These are phyloP conservation scores for Microplitis mediator DNA, from an alignment of 1,140 invertebrate species.

Conservation along the genomic window DNA sequence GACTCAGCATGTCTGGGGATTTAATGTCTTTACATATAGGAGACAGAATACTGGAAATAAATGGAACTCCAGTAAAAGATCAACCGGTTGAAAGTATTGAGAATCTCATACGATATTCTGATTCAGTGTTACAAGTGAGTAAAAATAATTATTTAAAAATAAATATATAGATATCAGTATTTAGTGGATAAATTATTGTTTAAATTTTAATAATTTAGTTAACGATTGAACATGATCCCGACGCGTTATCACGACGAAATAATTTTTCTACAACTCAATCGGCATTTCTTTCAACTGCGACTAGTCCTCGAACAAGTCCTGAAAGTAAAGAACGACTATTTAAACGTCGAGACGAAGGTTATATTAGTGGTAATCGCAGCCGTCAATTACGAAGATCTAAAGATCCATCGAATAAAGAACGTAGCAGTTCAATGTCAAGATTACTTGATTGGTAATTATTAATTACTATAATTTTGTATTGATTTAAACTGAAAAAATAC, in stretches of 20 bases:
- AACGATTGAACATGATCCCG: constrained; percentile 88
- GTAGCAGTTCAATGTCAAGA: constrained; percentile 84
- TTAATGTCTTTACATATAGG: constrained; percentile 86
- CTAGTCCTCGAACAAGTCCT: constrained; percentile 54
- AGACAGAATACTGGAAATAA: constrained; percentile 89
- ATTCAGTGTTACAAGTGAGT: constrained; percentile 74
- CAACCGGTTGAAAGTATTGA: constrained; percentile 79
- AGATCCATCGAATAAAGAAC: constrained; percentile 72
- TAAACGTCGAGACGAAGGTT: constrained; percentile 72
- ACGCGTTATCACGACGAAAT: constrained; percentile 65
- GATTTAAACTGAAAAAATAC: constrained; percentile 36
- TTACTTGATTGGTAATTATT: constrained; percentile 73
- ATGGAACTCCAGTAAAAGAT: constrained; percentile 84
- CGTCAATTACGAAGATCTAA: constrained; percentile 64
- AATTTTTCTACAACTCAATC: constrained; percentile 55
- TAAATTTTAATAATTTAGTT: constrained; percentile 62
- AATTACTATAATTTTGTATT: not conserved
- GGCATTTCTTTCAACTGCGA: constrained; percentile 51
- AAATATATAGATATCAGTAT: constrained; percentile 9
- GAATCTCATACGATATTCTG: constrained; percentile 74
- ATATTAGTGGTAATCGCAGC: constrained; percentile 64
- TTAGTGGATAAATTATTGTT: not conserved
- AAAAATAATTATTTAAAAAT: not conserved
- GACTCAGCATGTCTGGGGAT: constrained; percentile 81
- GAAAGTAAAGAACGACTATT: constrained; percentile 71